A percentile compares a stretch with the other conserved stretches of the same genome.
These are phyloP conservation scores for Aphaenogaster ashmeadi DNA, from an alignment of 1,140 invertebrate species.

Conservation along the genomic window DNA sequence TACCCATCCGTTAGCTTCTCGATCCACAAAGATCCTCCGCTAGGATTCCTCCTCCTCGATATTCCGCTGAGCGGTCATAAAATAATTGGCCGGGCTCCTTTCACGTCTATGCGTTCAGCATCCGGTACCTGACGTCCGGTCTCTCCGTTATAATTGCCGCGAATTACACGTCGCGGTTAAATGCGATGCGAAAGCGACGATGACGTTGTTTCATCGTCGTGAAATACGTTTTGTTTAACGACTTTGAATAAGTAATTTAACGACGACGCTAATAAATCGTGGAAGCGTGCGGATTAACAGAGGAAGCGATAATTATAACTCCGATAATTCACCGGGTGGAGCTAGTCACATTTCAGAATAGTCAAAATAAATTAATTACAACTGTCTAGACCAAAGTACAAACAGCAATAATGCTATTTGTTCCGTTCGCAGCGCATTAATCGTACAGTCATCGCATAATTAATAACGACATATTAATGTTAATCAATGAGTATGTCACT, in stretches of 20 bases:
- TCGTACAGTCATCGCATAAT: constrained; percentile 56
- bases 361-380: constrained; percentile 64
- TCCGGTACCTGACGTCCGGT: neutral
- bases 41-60: constrained; percentile 32
- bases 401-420: constrained; percentile 62
- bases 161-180: constrained; percentile 29
- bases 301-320: constrained; percentile 58
- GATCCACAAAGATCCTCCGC: constrained; percentile 15
- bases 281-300: constrained; percentile 46
- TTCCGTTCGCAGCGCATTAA: constrained; percentile 53
- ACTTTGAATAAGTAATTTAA: constrained; percentile 59
- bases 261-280: constrained; percentile 58
- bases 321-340: constrained; percentile 54
- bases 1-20: neutral
- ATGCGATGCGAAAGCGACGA: neutral
- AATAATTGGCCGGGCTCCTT: constrained; percentile 44
- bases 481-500: constrained; percentile 63
- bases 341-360: constrained; percentile 58
- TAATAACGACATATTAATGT: constrained; percentile 62
- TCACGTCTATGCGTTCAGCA: constrained; percentile 5
- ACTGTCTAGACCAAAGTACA: constrained; percentile 58
- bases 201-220: constrained; percentile 16
- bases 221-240: constrained; percentile 45
- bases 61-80: constrained; percentile 58
- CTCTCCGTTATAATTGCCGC: constrained; percentile 16